phyloP scores from a whole-genome alignment of 2,113 vertebrate species.

The Siniperca knerii region DNA sequence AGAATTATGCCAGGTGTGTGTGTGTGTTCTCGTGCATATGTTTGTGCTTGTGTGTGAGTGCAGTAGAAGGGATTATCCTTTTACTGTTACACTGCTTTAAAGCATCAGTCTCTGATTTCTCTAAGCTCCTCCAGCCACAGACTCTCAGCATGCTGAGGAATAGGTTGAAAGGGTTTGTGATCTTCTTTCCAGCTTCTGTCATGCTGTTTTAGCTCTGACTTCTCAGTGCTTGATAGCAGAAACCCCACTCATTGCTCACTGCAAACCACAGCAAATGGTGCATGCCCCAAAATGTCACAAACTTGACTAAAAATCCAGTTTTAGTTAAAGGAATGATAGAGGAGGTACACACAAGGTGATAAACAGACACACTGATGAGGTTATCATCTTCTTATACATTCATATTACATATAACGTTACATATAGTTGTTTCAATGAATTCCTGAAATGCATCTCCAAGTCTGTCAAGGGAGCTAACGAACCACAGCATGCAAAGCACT shows the following conservation, averaged over 20 bases:
- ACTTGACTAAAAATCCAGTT: background rate
- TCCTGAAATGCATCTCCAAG: background rate
- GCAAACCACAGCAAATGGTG: slow-evolving; percentile 2
- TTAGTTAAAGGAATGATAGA: background rate
- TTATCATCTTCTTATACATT: background rate
- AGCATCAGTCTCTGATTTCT: slow-evolving; percentile 50
- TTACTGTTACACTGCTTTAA: slow-evolving; percentile 49
- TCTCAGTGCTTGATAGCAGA: background rate
- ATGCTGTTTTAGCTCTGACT: slow-evolving; percentile 28
- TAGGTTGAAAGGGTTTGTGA: slow-evolving; percentile 34
- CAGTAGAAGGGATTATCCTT: slow-evolving; percentile 45
- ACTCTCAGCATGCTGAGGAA: slow-evolving; percentile 10
- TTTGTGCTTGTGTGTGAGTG: background rate
- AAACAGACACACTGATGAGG: background rate
- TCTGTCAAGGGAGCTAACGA: background rate
- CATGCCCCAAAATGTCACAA: background rate
- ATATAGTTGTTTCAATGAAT: background rate
- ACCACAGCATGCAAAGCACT: background rate
- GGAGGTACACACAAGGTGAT: too few species aligned
- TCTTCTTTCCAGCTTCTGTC: slow-evolving; percentile 40
- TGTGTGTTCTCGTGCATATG: background rate
- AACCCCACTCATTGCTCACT: background rate
- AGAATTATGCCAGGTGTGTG: slow-evolving; percentile 3
- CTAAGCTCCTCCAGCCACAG: slow-evolving; percentile 35
- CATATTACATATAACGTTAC: background rate